These are phyloP conservation scores for Stratiomys singularior DNA, from an alignment of 2,888 invertebrate genomes.

Conservation along the genomic window DNA sequence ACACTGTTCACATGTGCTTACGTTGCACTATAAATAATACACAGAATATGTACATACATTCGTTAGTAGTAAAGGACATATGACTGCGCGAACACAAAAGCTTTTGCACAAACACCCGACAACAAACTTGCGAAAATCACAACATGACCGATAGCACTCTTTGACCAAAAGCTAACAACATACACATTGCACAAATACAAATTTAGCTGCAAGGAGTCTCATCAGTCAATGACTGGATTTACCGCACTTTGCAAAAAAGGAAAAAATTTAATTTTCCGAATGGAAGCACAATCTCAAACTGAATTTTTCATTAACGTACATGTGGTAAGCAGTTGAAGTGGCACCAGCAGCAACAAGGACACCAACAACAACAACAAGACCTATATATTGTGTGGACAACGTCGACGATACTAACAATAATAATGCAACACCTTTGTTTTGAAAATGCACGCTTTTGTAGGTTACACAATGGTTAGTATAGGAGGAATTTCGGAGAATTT, in stretches of 20 bases:
- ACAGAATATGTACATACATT: too few species aligned
- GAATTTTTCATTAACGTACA: slow-evolving; percentile 7
- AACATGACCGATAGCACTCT: neutral
- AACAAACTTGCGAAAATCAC: slow-evolving; percentile 14
- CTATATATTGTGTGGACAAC: too few species aligned
- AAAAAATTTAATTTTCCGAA: slow-evolving; percentile 34
- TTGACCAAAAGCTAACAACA: neutral
- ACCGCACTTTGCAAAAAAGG: slow-evolving; percentile 6
- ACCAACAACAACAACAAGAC: neutral
- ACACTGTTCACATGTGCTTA: neutral
- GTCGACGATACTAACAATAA: too few species aligned
- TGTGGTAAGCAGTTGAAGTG: neutral
- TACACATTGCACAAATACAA: neutral
- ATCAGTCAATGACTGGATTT: slow-evolving; percentile 15
- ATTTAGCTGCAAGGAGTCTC: neutral
- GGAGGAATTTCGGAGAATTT: neutral
- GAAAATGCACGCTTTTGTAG: slow-evolving; percentile 1
- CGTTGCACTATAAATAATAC: too few species aligned
- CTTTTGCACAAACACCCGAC: slow-evolving; percentile 9
- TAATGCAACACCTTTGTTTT: slow-evolving; percentile 22
- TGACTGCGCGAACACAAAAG: neutral
- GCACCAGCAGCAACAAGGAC: neutral
- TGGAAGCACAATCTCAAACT: slow-evolving; percentile 21
- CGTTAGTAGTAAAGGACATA: too few species aligned
- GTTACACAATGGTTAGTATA: neutral